Evolutionary conservation across 1,140 invertebrate species (phyloP).

Genomic region (Apolygus lucorum): DNA sequence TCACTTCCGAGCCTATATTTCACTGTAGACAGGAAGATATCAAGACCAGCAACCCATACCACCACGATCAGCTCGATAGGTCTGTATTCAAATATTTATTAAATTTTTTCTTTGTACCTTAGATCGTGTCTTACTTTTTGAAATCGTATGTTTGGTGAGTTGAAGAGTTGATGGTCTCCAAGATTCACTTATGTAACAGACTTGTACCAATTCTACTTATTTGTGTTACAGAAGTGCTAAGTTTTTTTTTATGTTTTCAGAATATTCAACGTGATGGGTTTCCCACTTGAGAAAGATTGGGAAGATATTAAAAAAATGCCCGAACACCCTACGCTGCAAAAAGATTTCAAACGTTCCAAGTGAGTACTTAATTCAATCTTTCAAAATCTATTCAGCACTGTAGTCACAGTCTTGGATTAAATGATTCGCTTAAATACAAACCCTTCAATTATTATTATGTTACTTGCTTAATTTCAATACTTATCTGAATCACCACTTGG

Average conservation of each 20-base stretch:
- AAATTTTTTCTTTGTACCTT: no score
- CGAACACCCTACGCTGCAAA: conserved; percentile 89
- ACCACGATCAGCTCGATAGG: conserved; percentile 84
- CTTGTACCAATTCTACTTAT: no score
- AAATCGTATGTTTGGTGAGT: no score
- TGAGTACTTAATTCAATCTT: conserved; percentile 43
- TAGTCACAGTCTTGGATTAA: neutral
- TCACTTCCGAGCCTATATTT: conserved; percentile 98
- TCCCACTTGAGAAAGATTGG: conserved; percentile 98
- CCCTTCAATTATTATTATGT: no score
- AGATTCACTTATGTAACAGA: no score
- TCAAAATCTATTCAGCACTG: neutral
- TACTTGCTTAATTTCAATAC: no score
- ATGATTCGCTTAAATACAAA: neutral
- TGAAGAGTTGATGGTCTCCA: no score
- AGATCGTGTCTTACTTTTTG: no score
- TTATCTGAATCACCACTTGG: no score
- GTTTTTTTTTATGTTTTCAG: conserved; percentile 41
- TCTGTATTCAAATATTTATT: no score
- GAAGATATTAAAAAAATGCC: conserved; percentile 99
- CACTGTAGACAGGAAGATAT: conserved; percentile 99
- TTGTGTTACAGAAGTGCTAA: no score
- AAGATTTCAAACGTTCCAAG: conserved; percentile 96
- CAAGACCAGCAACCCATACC: conserved; percentile 99
- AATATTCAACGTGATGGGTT: conserved; percentile 99